These are phyloP conservation scores for Stegostoma tigrinum DNA, from an alignment of 2,113 vertebrate genomes.

Conservation along the genomic window DNA sequence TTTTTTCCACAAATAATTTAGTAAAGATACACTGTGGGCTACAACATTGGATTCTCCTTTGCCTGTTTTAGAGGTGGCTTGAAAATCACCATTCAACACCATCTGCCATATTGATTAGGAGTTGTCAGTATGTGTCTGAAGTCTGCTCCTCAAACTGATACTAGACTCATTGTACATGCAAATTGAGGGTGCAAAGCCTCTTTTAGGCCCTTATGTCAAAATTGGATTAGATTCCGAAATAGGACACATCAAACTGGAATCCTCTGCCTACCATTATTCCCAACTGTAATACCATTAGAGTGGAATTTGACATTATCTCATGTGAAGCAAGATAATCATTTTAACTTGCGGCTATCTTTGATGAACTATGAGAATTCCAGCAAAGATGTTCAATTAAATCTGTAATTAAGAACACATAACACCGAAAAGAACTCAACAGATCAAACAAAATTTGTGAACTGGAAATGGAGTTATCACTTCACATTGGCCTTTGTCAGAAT, in stretches of 20 bases:
- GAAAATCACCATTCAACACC: background rate
- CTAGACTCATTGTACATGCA: background rate
- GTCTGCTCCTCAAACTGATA: background rate
- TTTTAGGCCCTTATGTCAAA: background rate
- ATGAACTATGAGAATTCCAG: background rate
- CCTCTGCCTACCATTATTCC: background rate
- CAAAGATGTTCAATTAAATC: background rate
- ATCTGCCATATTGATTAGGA: background rate
- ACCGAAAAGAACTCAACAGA: too few species aligned
- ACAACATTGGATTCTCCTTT: background rate
- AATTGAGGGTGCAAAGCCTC: background rate
- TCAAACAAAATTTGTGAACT: too few species aligned
- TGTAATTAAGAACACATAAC: background rate
- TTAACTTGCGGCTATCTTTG: background rate
- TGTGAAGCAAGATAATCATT: background rate
- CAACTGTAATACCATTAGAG: background rate
- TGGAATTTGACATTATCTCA: background rate
- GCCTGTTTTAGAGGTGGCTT: background rate
- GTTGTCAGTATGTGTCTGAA: background rate
- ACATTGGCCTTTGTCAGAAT: too few species aligned
- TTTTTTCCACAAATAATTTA: background rate
- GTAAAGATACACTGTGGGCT: background rate
- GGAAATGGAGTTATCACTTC: too few species aligned
- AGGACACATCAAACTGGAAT: background rate
- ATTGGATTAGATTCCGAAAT: background rate